These are phyloP conservation scores for Megalonaias nervosa DNA, from an alignment of 1,140 invertebrate species.

Conservation along the genomic window DNA sequence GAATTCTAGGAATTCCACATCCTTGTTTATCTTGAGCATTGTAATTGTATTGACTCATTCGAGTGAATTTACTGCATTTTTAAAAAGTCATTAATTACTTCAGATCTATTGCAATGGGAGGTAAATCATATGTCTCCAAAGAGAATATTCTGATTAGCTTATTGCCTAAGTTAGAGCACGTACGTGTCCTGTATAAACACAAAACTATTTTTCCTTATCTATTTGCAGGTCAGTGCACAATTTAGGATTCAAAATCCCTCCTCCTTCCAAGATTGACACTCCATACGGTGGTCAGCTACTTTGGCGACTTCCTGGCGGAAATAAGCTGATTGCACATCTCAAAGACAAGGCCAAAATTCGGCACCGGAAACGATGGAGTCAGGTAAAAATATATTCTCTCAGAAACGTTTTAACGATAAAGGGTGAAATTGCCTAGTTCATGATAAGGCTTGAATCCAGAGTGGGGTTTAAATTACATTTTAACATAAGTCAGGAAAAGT, in stretches of 20 bases:
- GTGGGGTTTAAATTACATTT: too few relatives aligned
- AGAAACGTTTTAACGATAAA: background rate
- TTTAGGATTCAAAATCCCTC: conserved; percentile 74
- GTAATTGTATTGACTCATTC: too few relatives aligned
- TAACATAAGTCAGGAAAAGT: too few relatives aligned
- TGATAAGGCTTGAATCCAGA: too few relatives aligned
- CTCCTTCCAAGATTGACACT: conserved; percentile 93
- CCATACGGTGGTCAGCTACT: conserved; percentile 96
- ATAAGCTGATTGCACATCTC: conserved; percentile 97
- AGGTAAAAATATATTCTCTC: conserved; percentile 49
- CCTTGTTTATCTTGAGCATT: too few relatives aligned
- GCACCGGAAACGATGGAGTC: conserved; percentile 81
- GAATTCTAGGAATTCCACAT: too few relatives aligned
- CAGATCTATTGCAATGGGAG: background rate
- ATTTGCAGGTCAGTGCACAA: conserved; percentile 79
- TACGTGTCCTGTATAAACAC: background rate
- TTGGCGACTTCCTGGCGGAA: conserved; percentile 97
- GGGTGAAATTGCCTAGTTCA: too few relatives aligned
- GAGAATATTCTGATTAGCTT: too few relatives aligned
- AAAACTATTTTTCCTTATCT: background rate
- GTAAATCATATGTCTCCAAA: background rate
- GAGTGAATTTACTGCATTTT: background rate
- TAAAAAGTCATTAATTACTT: background rate
- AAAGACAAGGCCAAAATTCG: conserved; percentile 98
- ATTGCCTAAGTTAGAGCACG: background rate